Base-by-base conservation (phyloP, 2,113 vertebrate genomes). In the Pyrgilauda ruficollis region DNA sequence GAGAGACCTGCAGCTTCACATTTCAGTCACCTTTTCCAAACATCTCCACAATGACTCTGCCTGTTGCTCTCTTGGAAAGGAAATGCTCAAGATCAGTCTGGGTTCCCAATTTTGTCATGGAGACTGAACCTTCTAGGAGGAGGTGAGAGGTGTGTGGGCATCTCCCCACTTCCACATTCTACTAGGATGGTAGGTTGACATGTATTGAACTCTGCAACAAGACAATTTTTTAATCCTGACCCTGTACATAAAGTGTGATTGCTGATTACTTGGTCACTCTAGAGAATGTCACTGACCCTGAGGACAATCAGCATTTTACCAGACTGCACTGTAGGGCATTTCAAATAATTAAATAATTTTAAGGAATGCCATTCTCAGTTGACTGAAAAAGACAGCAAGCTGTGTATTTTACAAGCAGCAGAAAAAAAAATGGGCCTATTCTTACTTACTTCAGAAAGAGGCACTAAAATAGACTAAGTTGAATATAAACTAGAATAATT, bases 361-460 rank as follows among this genome's bases (percentile, higher is more conserved):
- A 84, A 83, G 59, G 49, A 93, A 93, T 69, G 41, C 30, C 81
- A 64, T 66, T 96, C 95, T 95, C 80, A 70, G 76, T 93, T 95
- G 86, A 61, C 76, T 80, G 67, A 90, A 94, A 96, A 44, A 91
- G 74, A 91, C 46, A 96, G 22, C 81, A 94, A 96, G 61, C 80
- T 85, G 41, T 49, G 67, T 88, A 69, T 73, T 92, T 94, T 89
- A 43, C 56, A 96, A 88, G 79, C 46, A 96, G n/a, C 46, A 81
- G 59, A 83, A 92, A 94, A 94, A 94, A 92, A 50, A 2, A 3
- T 0, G 49, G 53, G 75, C 90, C 96, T 83, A 76, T 92, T 88
- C 89, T 92, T 77, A 62, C 69, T 92, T 52, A 20, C 22, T 74
- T 94, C 76, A 80, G 41, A 79, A 94, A 96, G 79, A 84, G 47